Percentiles rank a stretch among this genome's conserved stretches.
Conservation (phyloP, 2,797 vertebrate genomes). For the Artibeus jamaicensis region DNA sequence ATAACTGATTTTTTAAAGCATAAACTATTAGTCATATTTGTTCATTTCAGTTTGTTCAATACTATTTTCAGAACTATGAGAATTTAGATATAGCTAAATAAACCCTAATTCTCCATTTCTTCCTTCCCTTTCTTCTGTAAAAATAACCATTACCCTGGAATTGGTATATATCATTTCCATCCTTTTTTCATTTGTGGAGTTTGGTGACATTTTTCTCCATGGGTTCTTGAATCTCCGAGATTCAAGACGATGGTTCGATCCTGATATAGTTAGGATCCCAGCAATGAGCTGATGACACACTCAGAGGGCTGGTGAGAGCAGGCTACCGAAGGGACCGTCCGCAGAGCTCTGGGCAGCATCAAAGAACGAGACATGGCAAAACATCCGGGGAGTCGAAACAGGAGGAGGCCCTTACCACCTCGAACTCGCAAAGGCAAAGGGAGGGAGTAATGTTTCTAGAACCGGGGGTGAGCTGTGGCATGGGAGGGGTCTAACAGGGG, state of each 20-base stretch:
- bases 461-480: neutral
- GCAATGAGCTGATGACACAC: neutral
- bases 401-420: neutral
- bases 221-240: neutral
- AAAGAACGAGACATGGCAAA: neutral
- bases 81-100: neutral
- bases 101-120: neutral
- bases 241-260: neutral
- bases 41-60: neutral
- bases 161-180: neutral
- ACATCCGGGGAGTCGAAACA: neutral
- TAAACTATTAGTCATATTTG: neutral
- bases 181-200: neutral
- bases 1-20: neutral
- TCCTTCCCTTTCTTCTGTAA: neutral
- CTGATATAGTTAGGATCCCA: neutral
- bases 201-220: neutral
- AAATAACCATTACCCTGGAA: neutral
- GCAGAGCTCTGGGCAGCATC: neutral
- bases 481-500: neutral
- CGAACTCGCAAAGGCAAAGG: neutral
- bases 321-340: neutral
- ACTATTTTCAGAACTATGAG: conserved; percentile 5
- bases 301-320: neutral
- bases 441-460: neutral